Percentiles rank a stretch among this genome's conserved stretches.
Conservation (phyloP, 23 tunicate species). For the Diplosoma virens region DNA sequence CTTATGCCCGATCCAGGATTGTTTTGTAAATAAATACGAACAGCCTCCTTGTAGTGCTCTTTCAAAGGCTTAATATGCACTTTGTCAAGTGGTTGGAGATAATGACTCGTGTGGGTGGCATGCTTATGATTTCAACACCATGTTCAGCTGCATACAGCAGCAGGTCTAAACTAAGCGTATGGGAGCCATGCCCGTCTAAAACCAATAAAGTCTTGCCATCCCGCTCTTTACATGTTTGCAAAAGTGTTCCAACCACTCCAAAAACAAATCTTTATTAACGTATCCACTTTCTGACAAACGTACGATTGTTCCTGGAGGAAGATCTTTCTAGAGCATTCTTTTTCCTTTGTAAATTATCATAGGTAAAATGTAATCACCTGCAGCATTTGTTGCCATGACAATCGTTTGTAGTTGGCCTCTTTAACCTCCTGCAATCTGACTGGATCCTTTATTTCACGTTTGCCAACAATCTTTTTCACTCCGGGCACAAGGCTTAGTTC, state of each 20-base stretch:
- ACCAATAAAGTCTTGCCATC: slow-evolving; percentile 10
- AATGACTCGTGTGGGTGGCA: slow-evolving; percentile 14
- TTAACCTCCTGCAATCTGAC: slow-evolving; percentile 6
- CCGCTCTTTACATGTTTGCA: slow-evolving; percentile 5
- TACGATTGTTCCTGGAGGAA: slow-evolving; percentile 8
- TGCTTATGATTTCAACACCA: slow-evolving; percentile 13
- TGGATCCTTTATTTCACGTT: slow-evolving; percentile 9
- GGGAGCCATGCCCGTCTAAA: slow-evolving; percentile 26
- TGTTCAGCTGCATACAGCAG: slow-evolving; percentile 28
- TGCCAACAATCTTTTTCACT: slow-evolving; percentile 25
- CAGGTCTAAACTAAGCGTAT: slow-evolving; percentile 24
- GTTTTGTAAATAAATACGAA: slow-evolving; percentile 3
- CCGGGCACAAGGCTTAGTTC: slow-evolving; percentile 28
- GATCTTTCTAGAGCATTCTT: not conserved
- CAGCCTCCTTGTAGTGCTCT: not conserved
- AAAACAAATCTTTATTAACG: slow-evolving; percentile 24
- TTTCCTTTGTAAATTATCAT: not conserved
- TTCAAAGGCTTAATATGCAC: slow-evolving; percentile 12
- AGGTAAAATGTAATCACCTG: not conserved
- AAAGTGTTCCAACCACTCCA: slow-evolving; percentile 29
- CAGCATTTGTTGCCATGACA: slow-evolving; percentile 18
- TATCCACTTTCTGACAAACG: slow-evolving; percentile 26
- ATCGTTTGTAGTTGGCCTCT: slow-evolving; percentile 29
- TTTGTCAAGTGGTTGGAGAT: slow-evolving; percentile 33
- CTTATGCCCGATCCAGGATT: not conserved